A percentile compares a stretch with the other conserved stretches of the same genome.
phyloP scores from a whole-genome alignment of 1,140 invertebrate species.

The Heliconius hewitsoni region DNA sequence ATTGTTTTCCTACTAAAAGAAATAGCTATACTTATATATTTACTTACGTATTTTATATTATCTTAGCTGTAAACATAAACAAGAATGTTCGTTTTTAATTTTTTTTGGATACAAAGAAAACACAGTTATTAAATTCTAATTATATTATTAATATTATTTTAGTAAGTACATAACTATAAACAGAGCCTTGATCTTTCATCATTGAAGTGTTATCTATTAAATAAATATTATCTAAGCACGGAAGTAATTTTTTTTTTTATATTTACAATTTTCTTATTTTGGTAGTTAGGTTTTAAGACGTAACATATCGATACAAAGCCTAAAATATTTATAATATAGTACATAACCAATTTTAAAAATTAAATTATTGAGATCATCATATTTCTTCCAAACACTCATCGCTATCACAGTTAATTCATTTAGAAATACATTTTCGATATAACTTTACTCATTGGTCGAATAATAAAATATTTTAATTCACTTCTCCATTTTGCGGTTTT shows the following conservation, averaged over 20 bases:
- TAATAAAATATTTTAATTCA: conserved; percentile 37
- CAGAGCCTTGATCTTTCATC: conserved; percentile 48
- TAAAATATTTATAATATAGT: conserved; percentile 30
- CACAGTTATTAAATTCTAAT: conserved; percentile 16
- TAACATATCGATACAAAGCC: conserved; percentile 27
- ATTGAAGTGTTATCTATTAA: conserved; percentile 8
- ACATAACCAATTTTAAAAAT: conserved; percentile 33
- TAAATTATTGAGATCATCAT: conserved; percentile 49
- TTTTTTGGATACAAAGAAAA: conserved; percentile 16
- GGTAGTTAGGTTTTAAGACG: conserved; percentile 22
- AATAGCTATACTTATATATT: background rate
- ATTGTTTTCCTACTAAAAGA: background rate
- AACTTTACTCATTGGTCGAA: conserved; percentile 52
- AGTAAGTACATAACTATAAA: conserved; percentile 58
- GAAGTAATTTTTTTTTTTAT: conserved; percentile 41
- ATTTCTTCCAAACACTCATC: conserved; percentile 42
- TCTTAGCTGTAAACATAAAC: no score
- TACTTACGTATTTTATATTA: no score
- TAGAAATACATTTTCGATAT: conserved; percentile 48
- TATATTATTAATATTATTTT: conserved; percentile 35
- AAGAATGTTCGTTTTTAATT: no score
- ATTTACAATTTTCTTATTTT: conserved; percentile 50
- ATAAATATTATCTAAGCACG: conserved; percentile 40
- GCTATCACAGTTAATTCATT: conserved; percentile 67
- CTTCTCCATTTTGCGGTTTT: background rate